Evolutionary conservation across 2,888 invertebrate species (phyloP).

Genomic region (Polymixis flavicincta): DNA sequence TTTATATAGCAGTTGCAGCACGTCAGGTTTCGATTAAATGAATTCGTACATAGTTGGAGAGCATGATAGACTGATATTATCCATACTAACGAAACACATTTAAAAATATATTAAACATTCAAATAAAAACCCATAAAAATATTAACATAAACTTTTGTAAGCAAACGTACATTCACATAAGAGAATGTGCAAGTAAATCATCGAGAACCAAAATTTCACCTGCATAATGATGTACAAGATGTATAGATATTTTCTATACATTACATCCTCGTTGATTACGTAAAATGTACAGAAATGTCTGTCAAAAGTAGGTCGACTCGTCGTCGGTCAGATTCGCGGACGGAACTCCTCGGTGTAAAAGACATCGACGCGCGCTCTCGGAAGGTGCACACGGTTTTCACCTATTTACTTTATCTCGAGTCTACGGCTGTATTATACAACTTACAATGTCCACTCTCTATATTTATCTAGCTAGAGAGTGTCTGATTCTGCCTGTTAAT

Average conservation of each 20-base stretch:
- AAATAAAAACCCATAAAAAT: conserved; percentile 24
- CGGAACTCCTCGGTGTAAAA: conserved; percentile 64
- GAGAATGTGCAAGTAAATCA: conserved; percentile 38
- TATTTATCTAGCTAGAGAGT: conserved; percentile 39
- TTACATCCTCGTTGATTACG: conserved; percentile 67
- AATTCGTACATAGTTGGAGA: conserved; percentile 12
- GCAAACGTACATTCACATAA: conserved; percentile 12
- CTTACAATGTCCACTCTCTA: conserved; percentile 60
- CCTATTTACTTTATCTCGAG: conserved; percentile 68
- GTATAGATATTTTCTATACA: conserved; percentile 49
- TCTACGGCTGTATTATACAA: conserved; percentile 59
- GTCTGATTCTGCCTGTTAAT: conserved; percentile 10
- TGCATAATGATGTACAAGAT: conserved; percentile 32
- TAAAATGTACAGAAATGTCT: conserved; percentile 65
- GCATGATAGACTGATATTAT: conserved; percentile 2
- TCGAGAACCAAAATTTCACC: conserved; percentile 53
- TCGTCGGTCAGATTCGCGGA: conserved; percentile 67
- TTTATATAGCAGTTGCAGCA: conserved; percentile 43
- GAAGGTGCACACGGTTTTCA: conserved; percentile 68
- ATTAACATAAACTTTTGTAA: conserved; percentile 36
- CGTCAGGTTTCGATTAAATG: conserved; percentile 47
- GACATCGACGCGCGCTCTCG: conserved; percentile 70
- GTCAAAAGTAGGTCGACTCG: conserved; percentile 69
- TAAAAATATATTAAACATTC: conserved; percentile 31
- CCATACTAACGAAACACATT: background rate